Conservation (phyloP, 2,888 invertebrate species). For the Antheraea yamamai region DNA sequence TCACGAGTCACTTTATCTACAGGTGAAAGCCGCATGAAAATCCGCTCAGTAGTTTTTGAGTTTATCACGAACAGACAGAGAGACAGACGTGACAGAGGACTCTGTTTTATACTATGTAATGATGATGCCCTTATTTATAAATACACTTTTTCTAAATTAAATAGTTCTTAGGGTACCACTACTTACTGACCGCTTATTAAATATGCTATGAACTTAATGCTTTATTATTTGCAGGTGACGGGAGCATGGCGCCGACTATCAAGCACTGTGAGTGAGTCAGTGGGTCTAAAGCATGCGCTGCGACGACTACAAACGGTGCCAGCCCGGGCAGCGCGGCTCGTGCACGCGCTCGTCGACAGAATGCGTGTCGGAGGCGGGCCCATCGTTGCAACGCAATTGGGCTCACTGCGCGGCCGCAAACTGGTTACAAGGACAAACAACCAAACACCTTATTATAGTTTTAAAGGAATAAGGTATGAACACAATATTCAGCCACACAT, state of each 20-base stretch:
- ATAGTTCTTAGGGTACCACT: neutral
- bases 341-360: constrained; percentile 75
- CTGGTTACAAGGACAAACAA: constrained; percentile 66
- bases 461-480: constrained; percentile 72
- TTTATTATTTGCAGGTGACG: constrained; percentile 54
- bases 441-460: constrained; percentile 73
- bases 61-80: no score
- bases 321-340: constrained; percentile 73
- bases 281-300: constrained; percentile 73
- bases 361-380: constrained; percentile 80
- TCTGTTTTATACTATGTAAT: no score
- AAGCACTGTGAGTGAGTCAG: constrained; percentile 76
- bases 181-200: no score
- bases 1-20: no score
- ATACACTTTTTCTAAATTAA: neutral
- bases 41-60: no score
- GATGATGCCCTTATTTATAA: no score
- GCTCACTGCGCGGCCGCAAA: constrained; percentile 68
- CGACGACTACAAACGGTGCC: constrained; percentile 75
- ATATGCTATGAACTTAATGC: neutral
- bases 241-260: constrained; percentile 76
- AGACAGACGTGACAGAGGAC: no score
- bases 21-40: no score
- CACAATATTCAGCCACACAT: neutral
- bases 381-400: constrained; percentile 62